These are phyloP conservation scores for Tyto alba DNA, from an alignment of 2,113 vertebrate genomes.

Conservation along the genomic window DNA sequence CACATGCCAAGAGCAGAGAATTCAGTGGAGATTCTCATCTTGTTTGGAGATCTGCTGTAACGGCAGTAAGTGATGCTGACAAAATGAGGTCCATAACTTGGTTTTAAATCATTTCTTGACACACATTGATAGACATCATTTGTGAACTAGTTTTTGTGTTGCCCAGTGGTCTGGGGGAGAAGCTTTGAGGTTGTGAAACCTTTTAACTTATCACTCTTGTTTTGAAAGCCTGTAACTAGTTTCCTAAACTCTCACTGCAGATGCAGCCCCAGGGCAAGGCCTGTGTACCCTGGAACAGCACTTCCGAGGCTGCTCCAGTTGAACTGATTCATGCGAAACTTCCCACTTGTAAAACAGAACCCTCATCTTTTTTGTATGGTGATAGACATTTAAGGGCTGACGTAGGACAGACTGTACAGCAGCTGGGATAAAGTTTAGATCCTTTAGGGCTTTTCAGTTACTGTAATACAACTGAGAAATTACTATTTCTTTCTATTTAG, in stretches of 20 bases:
- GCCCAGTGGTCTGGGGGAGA: background rate
- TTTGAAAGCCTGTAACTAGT: background rate
- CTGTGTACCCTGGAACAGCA: background rate
- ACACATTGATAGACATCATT: background rate
- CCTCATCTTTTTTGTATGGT: background rate
- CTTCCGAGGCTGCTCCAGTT: background rate
- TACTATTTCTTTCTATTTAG: conserved; percentile 69
- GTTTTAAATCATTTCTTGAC: background rate
- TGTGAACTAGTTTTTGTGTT: background rate
- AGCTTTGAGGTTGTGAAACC: background rate
- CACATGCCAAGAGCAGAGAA: background rate
- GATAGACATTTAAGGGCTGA: background rate
- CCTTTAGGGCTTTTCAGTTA: background rate
- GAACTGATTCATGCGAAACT: background rate
- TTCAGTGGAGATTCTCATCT: background rate
- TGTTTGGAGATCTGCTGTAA: background rate
- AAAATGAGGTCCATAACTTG: background rate
- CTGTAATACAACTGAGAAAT: background rate
- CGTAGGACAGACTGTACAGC: background rate
- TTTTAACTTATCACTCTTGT: background rate
- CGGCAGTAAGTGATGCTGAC: background rate
- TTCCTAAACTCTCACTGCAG: background rate
- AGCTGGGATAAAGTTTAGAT: background rate
- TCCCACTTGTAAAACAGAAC: background rate
- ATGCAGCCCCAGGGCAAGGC: background rate